A percentile compares a stretch with the other conserved stretches of the same genome.
Evolutionary conservation across 2,888 invertebrate genomes (phyloP).

Genomic region (Deilephila elpenor): DNA sequence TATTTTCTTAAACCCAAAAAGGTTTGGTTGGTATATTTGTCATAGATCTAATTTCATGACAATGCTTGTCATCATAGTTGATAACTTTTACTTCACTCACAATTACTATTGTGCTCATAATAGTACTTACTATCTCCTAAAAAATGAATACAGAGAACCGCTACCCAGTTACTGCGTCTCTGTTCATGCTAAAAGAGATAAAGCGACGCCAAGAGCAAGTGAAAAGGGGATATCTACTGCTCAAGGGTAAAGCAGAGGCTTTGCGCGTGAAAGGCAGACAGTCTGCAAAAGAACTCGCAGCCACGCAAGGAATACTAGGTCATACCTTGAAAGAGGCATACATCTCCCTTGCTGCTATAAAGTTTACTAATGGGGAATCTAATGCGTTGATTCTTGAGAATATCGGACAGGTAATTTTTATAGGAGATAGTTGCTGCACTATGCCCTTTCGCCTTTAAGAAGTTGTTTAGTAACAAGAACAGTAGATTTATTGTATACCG

Average conservation of each 20-base stretch:
- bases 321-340: constrained; percentile 74
- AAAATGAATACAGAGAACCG: constrained; percentile 75
- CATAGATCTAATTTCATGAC: background rate
- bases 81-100: background rate
- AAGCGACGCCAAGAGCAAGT: constrained; percentile 74
- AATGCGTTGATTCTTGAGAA: constrained; percentile 78
- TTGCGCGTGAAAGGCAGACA: constrained; percentile 68
- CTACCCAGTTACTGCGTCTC: constrained; percentile 74
- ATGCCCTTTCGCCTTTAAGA: no score
- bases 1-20: background rate
- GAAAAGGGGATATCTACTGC: constrained; percentile 68
- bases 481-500: no score
- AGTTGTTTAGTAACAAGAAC: no score
- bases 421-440: background rate
- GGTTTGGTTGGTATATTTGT: background rate
- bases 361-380: constrained; percentile 78
- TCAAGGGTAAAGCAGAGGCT: constrained; percentile 74
- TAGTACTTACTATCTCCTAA: background rate
- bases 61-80: background rate
- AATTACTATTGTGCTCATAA: background rate
- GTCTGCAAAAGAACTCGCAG: constrained; percentile 64
- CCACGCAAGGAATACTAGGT: constrained; percentile 68
- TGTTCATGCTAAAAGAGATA: constrained; percentile 77
- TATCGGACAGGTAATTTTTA: constrained; percentile 68
- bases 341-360: constrained; percentile 75